phyloP scores from a whole-genome alignment of 2,797 vertebrate species.

The Sylvilagus floridanus region DNA sequence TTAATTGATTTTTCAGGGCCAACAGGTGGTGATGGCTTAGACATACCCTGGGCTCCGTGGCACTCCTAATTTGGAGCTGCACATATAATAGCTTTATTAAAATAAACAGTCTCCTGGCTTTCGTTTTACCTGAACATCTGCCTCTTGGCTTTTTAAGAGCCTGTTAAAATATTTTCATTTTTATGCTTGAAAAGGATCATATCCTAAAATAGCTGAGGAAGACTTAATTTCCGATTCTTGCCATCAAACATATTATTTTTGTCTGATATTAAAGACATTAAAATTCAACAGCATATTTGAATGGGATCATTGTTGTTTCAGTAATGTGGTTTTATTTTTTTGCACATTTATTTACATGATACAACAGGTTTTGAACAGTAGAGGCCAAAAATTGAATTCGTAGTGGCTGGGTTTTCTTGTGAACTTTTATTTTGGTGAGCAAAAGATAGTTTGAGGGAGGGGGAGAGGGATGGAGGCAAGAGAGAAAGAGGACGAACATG shows the following conservation, averaged over 20 bases:
- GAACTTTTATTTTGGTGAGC: conserved; percentile 34
- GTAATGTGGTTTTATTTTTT: neutral
- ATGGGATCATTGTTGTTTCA: conserved; percentile 68
- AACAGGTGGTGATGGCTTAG: conserved; percentile 87
- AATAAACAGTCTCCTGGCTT: conserved; percentile 85
- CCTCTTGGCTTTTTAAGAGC: conserved; percentile 72
- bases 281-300: conserved; percentile 28
- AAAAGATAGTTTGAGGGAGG: neutral
- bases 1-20: conserved; percentile 88
- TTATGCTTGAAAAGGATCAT: conserved; percentile 1
- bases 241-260: neutral
- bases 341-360: conserved; percentile 48
- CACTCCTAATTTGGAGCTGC: conserved; percentile 84
- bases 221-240: conserved; percentile 41
- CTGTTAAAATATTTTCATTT: conserved; percentile 65
- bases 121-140: conserved; percentile 86
- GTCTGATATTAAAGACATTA: conserved; percentile 22
- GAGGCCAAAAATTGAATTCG: neutral
- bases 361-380: conserved; percentile 60
- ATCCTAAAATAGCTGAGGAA: neutral
- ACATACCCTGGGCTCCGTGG: conserved; percentile 80
- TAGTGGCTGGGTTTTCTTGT: neutral
- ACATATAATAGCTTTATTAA: conserved; percentile 86
- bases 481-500: neutral
- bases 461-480: too few species aligned